phyloP scores from a whole-genome alignment of 2,888 invertebrate genomes.

The Lasioglossum calceatum region DNA sequence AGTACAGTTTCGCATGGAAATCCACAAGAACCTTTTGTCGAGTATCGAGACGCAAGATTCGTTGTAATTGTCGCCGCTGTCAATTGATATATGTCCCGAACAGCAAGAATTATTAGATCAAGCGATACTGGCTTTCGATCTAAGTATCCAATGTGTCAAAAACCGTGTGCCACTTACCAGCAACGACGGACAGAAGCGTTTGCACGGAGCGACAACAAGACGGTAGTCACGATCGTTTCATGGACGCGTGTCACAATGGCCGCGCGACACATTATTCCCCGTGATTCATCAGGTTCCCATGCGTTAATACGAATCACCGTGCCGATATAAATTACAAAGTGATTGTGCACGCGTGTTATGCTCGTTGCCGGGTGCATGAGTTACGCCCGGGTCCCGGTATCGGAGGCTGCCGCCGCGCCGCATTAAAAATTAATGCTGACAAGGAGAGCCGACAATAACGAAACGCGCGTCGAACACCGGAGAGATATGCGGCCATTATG shows the following conservation, averaged over 20 bases:
- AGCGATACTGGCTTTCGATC: not conserved
- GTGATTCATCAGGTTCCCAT: slow-evolving; percentile 51
- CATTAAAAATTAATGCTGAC: slow-evolving; percentile 28
- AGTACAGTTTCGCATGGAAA: not conserved
- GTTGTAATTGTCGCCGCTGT: not conserved
- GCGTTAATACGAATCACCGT: slow-evolving; percentile 25
- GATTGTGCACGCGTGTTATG: slow-evolving; percentile 32
- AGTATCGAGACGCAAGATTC: not conserved
- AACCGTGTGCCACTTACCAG: not conserved
- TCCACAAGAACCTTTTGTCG: not conserved
- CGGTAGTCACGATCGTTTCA: slow-evolving; percentile 14
- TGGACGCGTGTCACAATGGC: slow-evolving; percentile 18
- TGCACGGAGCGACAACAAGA: no score
- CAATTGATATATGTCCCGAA: not conserved
- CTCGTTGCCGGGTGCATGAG: slow-evolving; percentile 31
- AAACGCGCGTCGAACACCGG: slow-evolving; percentile 41
- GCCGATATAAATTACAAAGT: slow-evolving; percentile 32
- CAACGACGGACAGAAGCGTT: not conserved
- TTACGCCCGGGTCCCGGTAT: slow-evolving; percentile 26
- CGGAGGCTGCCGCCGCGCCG: not conserved
- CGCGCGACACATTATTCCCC: slow-evolving; percentile 22
- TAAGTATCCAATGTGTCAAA: not conserved
- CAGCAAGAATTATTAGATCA: not conserved
- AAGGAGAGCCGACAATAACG: slow-evolving; percentile 47
- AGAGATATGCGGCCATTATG: slow-evolving; percentile 50